A percentile compares a stretch with the other conserved stretches of the same genome.
phyloP scores from a whole-genome alignment of 1,140 invertebrate genomes.

The Drosophila pandora region DNA sequence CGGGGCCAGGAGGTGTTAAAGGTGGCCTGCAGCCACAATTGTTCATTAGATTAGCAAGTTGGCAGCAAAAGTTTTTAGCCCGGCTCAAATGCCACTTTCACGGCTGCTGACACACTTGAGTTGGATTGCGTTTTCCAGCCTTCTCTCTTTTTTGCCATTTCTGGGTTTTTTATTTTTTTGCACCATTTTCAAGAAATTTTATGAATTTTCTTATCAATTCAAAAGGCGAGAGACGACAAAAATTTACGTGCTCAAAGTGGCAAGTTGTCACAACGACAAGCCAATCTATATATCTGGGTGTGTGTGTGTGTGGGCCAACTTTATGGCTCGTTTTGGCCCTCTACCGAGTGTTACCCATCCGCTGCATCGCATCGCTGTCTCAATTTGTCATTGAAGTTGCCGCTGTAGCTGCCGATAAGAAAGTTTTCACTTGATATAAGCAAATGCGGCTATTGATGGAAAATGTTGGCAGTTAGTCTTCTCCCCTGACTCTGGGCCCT shows the following conservation, averaged over 20 bases:
- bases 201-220: constrained; percentile 82
- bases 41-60: constrained; percentile 82
- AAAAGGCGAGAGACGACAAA: constrained; percentile 68
- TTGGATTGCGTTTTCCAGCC: constrained; percentile 43
- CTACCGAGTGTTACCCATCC: neutral
- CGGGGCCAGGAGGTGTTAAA: constrained; percentile 54
- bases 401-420: constrained; percentile 70
- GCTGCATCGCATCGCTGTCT: constrained; percentile 49
- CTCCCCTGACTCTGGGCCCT: neutral
- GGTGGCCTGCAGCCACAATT: constrained; percentile 73
- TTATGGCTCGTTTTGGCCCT: constrained; percentile 34
- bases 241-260: constrained; percentile 79
- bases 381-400: constrained; percentile 81
- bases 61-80: constrained; percentile 64
- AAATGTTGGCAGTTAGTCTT: constrained; percentile 58
- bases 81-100: constrained; percentile 79
- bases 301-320: constrained; percentile 47
- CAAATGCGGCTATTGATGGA: constrained; percentile 72
- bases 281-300: constrained; percentile 28
- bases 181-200: constrained; percentile 59
- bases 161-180: constrained; percentile 8
- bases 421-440: constrained; percentile 75
- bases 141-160: neutral
- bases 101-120: constrained; percentile 76
- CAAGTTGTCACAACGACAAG: constrained; percentile 70